Evolutionary conservation across 1,140 invertebrate genomes (phyloP).

Genomic region (Drosophila santomea): DNA sequence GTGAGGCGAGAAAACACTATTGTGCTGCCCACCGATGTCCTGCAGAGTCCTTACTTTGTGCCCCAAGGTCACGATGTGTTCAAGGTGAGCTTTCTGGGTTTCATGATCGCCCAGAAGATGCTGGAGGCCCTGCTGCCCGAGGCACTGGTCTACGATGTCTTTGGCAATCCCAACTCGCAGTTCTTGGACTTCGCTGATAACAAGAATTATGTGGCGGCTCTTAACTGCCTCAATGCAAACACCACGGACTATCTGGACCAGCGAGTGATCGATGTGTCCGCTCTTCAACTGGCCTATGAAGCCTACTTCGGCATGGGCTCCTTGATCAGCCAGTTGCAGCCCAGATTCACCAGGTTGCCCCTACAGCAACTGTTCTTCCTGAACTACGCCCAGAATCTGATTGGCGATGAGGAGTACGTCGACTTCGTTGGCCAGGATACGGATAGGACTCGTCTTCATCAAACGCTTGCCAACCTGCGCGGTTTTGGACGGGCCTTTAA

Average conservation of each 20-base stretch:
- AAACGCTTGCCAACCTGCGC: conserved; percentile 50
- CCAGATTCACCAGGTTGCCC: conserved; percentile 36
- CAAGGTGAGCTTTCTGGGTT: conserved; percentile 65
- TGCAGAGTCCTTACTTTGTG: conserved; percentile 59
- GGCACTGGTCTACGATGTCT: conserved; percentile 17
- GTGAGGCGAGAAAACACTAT: conserved; percentile 51
- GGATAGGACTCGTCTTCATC: conserved; percentile 51
- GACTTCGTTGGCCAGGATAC: conserved; percentile 43
- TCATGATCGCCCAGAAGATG: conserved; percentile 62
- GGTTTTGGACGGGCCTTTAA: conserved; percentile 44
- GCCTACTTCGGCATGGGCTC: conserved; percentile 40
- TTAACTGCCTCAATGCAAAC: conserved; percentile 42
- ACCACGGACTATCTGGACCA: conserved; percentile 54
- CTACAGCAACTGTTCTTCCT: conserved; percentile 63
- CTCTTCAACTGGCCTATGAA: conserved; percentile 52
- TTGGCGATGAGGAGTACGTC: not conserved
- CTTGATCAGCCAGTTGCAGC: conserved; percentile 25
- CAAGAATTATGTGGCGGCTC: not conserved
- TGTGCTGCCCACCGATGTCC: conserved; percentile 58
- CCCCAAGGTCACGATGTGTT: conserved; percentile 61
- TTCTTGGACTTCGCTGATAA: not conserved
- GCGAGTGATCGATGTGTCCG: conserved; percentile 56
- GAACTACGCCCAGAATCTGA: conserved; percentile 65
- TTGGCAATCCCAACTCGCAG: conserved; percentile 33
- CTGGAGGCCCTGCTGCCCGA: conserved; percentile 53